A percentile compares a stretch with the other conserved stretches of the same genome.
Conservation (phyloP, 1,140 invertebrate genomes). For the Contarinia nasturtii region DNA sequence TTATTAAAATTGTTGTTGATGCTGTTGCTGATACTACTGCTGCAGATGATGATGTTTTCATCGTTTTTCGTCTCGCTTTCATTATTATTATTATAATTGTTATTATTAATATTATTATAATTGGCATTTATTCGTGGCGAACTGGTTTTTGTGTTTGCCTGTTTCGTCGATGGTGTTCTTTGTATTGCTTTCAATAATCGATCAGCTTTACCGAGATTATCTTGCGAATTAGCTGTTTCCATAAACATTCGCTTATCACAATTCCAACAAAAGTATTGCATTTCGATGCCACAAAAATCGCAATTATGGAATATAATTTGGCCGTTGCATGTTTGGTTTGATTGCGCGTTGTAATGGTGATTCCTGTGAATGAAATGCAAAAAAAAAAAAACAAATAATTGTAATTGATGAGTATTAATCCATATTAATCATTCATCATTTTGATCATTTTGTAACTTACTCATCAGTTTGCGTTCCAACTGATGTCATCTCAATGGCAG, state of each 20-base stretch:
- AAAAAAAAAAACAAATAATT: too few species aligned
- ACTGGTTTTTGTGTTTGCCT: background rate
- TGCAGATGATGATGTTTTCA: background rate
- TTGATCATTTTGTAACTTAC: too few species aligned
- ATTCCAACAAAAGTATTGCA: constrained; percentile 18
- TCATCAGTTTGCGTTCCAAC: constrained; percentile 19
- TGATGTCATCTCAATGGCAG: constrained; percentile 19
- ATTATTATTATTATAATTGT: too few species aligned
- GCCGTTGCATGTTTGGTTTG: background rate
- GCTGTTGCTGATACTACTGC: constrained; percentile 2
- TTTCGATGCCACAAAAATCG: constrained; percentile 17
- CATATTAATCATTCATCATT: too few species aligned
- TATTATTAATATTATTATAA: too few species aligned
- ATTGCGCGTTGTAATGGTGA: background rate
- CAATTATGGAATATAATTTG: constrained; percentile 2
- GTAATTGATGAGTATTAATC: too few species aligned
- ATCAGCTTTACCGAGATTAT: constrained; percentile 18
- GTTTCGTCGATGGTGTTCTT: constrained; percentile 13
- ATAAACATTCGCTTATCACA: constrained; percentile 8
- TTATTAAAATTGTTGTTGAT: background rate
- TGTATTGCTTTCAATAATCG: constrained; percentile 22
- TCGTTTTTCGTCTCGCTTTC: background rate
- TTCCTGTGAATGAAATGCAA: too few species aligned
- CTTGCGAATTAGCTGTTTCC: constrained; percentile 1
- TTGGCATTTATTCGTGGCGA: too few species aligned